Conservation (phyloP, 2,113 vertebrate genomes). For the Phalacrocorax pelagicus region DNA sequence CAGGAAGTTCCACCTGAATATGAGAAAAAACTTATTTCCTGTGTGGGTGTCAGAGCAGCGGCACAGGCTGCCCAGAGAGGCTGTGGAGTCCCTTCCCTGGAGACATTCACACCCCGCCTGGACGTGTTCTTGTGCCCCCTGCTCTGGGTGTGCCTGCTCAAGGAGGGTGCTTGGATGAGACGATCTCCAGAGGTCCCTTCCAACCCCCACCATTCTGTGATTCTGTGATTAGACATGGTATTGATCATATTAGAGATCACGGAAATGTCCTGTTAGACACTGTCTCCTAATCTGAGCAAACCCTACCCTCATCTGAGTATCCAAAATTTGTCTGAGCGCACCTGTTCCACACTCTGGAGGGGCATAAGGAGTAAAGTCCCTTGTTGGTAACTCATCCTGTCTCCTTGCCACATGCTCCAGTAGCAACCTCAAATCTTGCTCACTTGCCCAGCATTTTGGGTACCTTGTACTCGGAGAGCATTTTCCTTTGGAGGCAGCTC, state of each 20-base stretch:
- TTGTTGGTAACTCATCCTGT: background rate
- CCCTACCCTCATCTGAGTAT: too few relatives aligned
- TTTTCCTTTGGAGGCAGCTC: background rate
- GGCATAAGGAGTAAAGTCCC: background rate
- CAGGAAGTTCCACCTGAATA: too few relatives aligned
- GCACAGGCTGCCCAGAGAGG: too few relatives aligned
- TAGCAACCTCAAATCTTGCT: background rate
- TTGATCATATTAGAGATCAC: accelerated
- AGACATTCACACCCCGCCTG: too few relatives aligned
- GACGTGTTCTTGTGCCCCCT: too few relatives aligned
- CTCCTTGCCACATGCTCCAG: background rate
- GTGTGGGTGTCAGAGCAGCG: too few relatives aligned
- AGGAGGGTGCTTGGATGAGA: too few relatives aligned
- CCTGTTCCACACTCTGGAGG: background rate
- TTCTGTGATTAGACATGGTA: background rate
- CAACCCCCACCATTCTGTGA: too few relatives aligned
- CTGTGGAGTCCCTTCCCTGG: too few relatives aligned
- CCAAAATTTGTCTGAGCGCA: background rate
- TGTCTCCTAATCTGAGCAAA: background rate
- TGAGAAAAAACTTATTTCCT: too few relatives aligned
- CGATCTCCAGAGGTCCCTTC: too few relatives aligned
- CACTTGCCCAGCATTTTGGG: background rate
- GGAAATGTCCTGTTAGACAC: background rate
- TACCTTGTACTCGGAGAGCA: accelerated
- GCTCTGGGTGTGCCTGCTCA: too few relatives aligned